Percentiles rank a stretch among this genome's conserved stretches.
Evolutionary conservation across 2,797 vertebrate genomes (phyloP).

Genomic region (Sebastes iracundus): DNA sequence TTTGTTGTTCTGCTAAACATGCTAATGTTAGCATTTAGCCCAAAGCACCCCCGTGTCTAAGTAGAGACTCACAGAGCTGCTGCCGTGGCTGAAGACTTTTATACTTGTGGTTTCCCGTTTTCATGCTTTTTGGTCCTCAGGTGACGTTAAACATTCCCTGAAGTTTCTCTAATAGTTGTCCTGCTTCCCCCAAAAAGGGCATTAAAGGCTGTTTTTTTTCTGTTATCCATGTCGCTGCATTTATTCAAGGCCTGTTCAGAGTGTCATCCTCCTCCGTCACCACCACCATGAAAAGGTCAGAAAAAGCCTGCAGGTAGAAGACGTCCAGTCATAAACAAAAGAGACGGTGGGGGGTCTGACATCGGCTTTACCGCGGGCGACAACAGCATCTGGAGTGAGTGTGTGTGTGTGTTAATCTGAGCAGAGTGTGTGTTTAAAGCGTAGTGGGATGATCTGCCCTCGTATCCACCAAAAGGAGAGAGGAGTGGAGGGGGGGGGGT

Average conservation of each 20-base stretch:
- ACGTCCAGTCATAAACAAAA: conserved; percentile 19
- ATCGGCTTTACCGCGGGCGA: conserved; percentile 49
- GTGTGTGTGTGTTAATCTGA: conserved; percentile 55
- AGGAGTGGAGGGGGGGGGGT: not conserved
- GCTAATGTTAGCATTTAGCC: no score
- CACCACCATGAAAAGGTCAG: conserved; percentile 37
- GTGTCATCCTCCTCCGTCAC: conserved; percentile 4
- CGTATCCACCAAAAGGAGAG: conserved; percentile 12
- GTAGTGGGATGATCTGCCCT: conserved; percentile 59
- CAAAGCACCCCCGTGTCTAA: no score
- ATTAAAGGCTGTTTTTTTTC: not conserved
- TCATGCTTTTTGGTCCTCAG: not conserved
- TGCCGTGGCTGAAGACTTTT: not conserved
- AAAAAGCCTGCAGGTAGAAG: conserved; percentile 49
- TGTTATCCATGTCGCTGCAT: not conserved
- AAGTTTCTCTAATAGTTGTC: not conserved
- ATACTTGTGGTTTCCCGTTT: not conserved
- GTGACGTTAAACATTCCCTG: not conserved
- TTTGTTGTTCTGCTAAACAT: no score
- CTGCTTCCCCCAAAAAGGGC: not conserved
- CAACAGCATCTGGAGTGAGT: conserved; percentile 65
- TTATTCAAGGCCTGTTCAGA: not conserved
- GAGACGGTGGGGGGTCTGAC: conserved; percentile 20
- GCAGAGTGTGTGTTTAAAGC: conserved; percentile 67
- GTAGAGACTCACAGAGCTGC: not conserved